Evolutionary conservation across 2,888 invertebrate genomes (phyloP).

Genomic region (Pycnomerus fuliginosus): DNA sequence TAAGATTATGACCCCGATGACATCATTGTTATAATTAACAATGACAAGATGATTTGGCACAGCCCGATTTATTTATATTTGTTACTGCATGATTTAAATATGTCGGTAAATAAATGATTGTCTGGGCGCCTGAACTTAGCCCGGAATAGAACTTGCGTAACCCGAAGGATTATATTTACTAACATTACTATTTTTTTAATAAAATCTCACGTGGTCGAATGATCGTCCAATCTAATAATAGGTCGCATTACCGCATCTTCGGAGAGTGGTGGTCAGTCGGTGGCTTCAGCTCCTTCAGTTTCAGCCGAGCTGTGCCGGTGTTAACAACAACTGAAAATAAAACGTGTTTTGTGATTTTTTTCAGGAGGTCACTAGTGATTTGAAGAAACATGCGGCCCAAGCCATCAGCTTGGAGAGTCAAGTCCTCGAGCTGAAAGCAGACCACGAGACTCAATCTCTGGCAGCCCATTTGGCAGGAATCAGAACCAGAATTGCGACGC

Average conservation of each 20-base stretch:
- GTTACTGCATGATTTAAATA: slow-evolving; percentile 3
- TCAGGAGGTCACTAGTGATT: slow-evolving; percentile 69
- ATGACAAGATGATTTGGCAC: slow-evolving; percentile 2
- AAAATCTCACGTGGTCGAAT: too few relatives aligned
- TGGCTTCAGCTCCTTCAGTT: too few relatives aligned
- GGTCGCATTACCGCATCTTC: too few relatives aligned
- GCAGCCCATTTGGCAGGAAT: slow-evolving; percentile 60
- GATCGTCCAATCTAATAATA: too few relatives aligned
- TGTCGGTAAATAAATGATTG: background rate
- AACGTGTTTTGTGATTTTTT: slow-evolving; percentile 35
- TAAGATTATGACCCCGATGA: slow-evolving; percentile 11
- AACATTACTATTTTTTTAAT: too few relatives aligned
- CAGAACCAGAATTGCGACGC: slow-evolving; percentile 63
- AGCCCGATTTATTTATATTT: slow-evolving; percentile 8
- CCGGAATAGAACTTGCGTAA: slow-evolving; percentile 1
- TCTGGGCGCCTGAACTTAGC: background rate
- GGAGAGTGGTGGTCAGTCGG: too few relatives aligned
- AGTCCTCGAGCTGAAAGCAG: slow-evolving; percentile 63
- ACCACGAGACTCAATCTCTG: slow-evolving; percentile 63
- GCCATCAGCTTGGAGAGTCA: slow-evolving; percentile 64
- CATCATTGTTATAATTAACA: slow-evolving; percentile 17
- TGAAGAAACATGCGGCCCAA: slow-evolving; percentile 68
- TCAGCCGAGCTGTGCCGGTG: too few relatives aligned
- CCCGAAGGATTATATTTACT: too few relatives aligned
- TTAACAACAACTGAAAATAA: too few relatives aligned